Base-by-base conservation (phyloP, 2,797 vertebrate genomes). In the Anabas testudineus region DNA sequence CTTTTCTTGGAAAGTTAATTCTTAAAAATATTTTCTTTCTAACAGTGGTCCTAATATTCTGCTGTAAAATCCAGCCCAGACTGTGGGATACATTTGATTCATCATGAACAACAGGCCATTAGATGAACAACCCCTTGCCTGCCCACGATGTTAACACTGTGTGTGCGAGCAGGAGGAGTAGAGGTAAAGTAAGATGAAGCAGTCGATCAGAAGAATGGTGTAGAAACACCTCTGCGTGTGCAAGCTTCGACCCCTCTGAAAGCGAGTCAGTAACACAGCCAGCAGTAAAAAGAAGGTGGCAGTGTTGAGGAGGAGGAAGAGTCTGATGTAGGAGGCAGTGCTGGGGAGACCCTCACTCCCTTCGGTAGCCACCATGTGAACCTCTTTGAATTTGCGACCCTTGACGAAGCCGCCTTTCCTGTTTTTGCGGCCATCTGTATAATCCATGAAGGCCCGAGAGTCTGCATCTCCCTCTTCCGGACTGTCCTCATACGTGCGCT, bases 231-330 rank as follows among this genome's bases (percentile, higher is more conserved):
- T 93, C 87, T 99, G 97, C 5, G 95, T 93, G 72, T 97, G 95
- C 43, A 97, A 92, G 86, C 95, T 97, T 51, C 95, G 95, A 18
- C 94, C 95, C 76, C 93, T 95, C 85, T 97, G 95, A 74, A 97
- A 96, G 60, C 96, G 96, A 0, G 95, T 97, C 81, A 98, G 87
- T 68, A 98, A 93, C 89, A 96, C 92, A 3, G 96, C 94, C 87
- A 99, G 82, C 87, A 99, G 95, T 85, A 97, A 86, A 63, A 99
- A 96, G 90, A 99, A 99, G 65, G 97, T 97, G 46, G 94, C 93
- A 12, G 96, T 99, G 90, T 99, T 99, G 75, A 98, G 87, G 60
- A 99, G 94, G 36, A 99, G 94, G 81, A 99, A 99, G 3, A 99
- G 92, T 45, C 96, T 93, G 18, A 96, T 97, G 51, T 98, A 99